phyloP scores from a whole-genome alignment of 92 coral and sea anemone species.

The Paramuricea clavata region DNA sequence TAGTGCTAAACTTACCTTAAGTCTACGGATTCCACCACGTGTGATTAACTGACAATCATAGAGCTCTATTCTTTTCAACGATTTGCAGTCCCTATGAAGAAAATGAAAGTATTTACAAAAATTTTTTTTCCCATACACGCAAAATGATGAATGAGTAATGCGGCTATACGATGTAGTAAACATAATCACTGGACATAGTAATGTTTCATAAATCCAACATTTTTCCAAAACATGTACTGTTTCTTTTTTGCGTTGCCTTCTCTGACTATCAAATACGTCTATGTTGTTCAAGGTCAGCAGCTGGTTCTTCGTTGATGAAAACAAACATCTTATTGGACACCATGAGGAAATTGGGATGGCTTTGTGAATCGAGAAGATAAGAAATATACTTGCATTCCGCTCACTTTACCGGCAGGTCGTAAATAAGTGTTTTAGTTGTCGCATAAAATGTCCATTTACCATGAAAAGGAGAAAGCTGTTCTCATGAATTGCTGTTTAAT shows the following conservation, averaged over 20 bases:
- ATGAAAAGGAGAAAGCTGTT: too few relatives aligned
- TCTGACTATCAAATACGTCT: too few relatives aligned
- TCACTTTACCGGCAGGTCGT: neutral
- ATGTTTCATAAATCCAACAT: too few relatives aligned
- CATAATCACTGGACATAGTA: too few relatives aligned
- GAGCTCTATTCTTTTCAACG: constrained; percentile 95
- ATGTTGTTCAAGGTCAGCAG: too few relatives aligned
- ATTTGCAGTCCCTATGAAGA: constrained; percentile 80
- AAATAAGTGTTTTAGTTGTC: neutral
- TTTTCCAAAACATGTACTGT: too few relatives aligned
- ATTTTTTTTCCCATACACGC: neutral
- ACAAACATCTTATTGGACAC: too few relatives aligned
- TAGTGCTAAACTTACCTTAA: constrained; percentile 74
- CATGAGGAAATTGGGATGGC: neutral
- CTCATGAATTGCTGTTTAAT: too few relatives aligned
- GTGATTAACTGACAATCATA: constrained; percentile 97
- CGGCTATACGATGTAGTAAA: too few relatives aligned
- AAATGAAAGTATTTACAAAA: neutral
- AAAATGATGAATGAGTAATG: neutral
- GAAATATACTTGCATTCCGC: neutral
- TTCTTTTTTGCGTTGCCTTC: too few relatives aligned
- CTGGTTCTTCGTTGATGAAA: too few relatives aligned
- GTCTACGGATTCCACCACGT: constrained; percentile 91
- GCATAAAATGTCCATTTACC: neutral
- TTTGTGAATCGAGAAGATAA: neutral